A percentile compares a stretch with the other conserved stretches of the same genome.
Conservation (phyloP, 2,797 vertebrate genomes). For the Esox masquinongy region DNA sequence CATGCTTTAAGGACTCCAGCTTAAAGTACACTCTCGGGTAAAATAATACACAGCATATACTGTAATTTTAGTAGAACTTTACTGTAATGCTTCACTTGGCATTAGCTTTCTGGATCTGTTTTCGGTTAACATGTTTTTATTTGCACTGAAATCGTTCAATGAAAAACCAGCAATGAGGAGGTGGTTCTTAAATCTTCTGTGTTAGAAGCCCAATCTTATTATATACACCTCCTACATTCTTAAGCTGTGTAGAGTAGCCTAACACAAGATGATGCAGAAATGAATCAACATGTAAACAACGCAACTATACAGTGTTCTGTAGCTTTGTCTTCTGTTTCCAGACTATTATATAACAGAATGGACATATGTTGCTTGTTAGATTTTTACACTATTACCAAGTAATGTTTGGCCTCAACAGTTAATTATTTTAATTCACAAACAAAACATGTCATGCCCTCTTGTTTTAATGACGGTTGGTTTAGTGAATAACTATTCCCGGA, state of each 20-base stretch:
- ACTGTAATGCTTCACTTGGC: background rate
- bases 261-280: slow-evolving; percentile 29
- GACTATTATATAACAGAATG: too few species aligned
- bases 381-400: too few species aligned
- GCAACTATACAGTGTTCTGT: slow-evolving; percentile 13
- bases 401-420: too few species aligned
- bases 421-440: too few species aligned
- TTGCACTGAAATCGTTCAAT: slow-evolving; percentile 32
- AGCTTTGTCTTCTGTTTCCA: slow-evolving; percentile 30
- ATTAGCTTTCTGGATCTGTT: background rate
- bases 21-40: background rate
- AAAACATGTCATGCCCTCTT: too few species aligned
- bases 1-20: too few species aligned
- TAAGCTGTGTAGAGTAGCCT: slow-evolving; percentile 23
- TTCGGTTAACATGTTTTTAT: background rate
- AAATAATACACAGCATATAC: background rate
- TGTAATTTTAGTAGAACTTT: background rate
- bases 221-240: slow-evolving; percentile 44
- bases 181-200: slow-evolving; percentile 18
- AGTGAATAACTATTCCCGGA: too few species aligned
- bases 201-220: slow-evolving; percentile 45
- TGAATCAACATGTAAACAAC: slow-evolving; percentile 52
- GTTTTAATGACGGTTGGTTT: too few species aligned
- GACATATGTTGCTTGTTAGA: too few species aligned
- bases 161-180: slow-evolving; percentile 34